Conservation (phyloP, 1,140 invertebrate species). For the Araneus ventricosus region DNA sequence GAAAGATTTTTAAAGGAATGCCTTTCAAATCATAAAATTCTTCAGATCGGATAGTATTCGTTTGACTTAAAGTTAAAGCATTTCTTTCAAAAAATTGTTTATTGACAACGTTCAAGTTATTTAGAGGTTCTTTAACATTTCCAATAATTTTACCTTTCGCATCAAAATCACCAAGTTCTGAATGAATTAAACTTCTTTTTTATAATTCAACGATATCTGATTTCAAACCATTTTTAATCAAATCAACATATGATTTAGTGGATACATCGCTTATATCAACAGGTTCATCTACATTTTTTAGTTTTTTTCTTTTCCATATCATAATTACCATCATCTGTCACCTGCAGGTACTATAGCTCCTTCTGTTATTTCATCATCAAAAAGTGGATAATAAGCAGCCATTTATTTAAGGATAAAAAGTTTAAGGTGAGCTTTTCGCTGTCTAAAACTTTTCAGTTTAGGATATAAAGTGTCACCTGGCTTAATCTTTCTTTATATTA, state of each 20-base stretch:
- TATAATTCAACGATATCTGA: neutral
- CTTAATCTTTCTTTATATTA: neutral
- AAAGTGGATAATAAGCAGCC: slow-evolving; percentile 1
- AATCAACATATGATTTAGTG: neutral
- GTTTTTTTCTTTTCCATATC: slow-evolving; percentile 35
- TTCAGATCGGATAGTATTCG: too few species aligned
- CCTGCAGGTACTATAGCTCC: neutral
- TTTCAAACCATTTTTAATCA: neutral
- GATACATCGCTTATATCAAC: neutral
- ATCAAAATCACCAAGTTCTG: neutral
- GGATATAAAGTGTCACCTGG: too few species aligned
- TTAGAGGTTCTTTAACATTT: neutral
- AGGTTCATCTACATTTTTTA: neutral
- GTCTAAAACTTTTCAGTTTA: too few species aligned
- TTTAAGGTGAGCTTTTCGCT: too few species aligned
- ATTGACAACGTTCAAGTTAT: neutral
- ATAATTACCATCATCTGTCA: slow-evolving; percentile 40
- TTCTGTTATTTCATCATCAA: slow-evolving; percentile 20
- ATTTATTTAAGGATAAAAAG: neutral
- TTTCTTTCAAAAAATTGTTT: neutral
- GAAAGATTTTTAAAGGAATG: neutral
- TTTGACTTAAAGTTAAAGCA: neutral
- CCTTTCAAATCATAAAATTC: neutral
- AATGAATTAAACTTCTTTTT: neutral
- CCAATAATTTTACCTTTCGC: neutral